Conservation (phyloP, 1,140 invertebrate genomes). For the Anastatus disparis region DNA sequence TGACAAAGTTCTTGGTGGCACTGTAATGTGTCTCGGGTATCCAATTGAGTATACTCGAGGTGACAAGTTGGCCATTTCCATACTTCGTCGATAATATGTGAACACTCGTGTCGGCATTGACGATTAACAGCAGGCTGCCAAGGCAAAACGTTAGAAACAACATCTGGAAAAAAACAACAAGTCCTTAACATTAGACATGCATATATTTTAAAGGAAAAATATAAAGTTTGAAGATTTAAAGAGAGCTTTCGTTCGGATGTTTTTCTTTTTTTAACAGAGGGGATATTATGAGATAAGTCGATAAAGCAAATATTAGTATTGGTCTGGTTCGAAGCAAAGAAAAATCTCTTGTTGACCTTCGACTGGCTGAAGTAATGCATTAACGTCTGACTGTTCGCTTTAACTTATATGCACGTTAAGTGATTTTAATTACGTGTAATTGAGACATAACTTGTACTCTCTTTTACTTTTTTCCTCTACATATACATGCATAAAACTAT, state of each 20-base stretch:
- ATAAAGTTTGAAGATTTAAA: no score
- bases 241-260: no score
- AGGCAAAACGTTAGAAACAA: constrained; percentile 45
- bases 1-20: constrained; percentile 66
- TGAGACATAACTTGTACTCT: no score
- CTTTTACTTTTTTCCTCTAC: no score
- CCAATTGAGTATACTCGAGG: constrained; percentile 72
- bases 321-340: background rate
- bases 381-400: background rate
- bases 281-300: no score
- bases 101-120: constrained; percentile 61
- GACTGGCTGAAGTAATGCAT: background rate
- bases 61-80: constrained; percentile 59
- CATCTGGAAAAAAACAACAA: constrained; percentile 54
- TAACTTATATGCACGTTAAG: constrained; percentile 37
- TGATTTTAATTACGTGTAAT: constrained; percentile 51
- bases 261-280: no score
- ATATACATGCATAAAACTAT: no score
- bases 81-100: constrained; percentile 55
- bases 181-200: no score
- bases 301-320: no score
- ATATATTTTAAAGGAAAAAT: no score
- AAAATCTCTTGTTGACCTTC: background rate
- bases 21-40: constrained; percentile 63
- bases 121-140: constrained; percentile 45